A percentile compares a stretch with the other conserved stretches of the same genome.
phyloP scores from a whole-genome alignment of 1,140 invertebrate genomes.

The Anastrepha ludens region DNA sequence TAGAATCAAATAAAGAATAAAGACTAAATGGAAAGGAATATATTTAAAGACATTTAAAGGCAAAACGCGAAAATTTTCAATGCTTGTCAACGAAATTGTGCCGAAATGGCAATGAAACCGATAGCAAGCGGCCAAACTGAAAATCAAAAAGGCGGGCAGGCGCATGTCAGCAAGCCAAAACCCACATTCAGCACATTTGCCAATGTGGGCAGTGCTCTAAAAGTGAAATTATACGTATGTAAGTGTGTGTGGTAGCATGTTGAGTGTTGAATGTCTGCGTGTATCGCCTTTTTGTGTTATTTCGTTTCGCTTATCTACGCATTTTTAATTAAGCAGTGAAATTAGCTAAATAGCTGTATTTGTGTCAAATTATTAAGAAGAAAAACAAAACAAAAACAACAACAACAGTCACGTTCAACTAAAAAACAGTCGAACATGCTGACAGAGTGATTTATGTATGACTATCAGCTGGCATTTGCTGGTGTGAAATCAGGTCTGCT shows the following conservation, averaged over 20 bases:
- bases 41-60: neutral
- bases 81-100: neutral
- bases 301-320: neutral
- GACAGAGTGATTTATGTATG: too few relatives aligned
- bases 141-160: constrained; percentile 7
- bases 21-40: neutral
- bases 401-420: too few relatives aligned
- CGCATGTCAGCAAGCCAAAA: neutral
- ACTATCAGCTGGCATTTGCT: neutral
- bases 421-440: neutral
- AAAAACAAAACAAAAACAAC: too few relatives aligned
- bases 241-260: neutral
- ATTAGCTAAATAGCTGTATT: neutral
- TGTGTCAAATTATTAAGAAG: too few relatives aligned
- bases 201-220: too few relatives aligned
- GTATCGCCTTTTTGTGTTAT: neutral
- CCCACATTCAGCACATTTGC: constrained; percentile 8
- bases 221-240: neutral
- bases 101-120: constrained; percentile 14
- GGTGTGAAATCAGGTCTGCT: neutral
- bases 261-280: neutral
- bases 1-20: neutral
- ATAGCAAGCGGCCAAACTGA: neutral
- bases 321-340: neutral
- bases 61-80: neutral